Evolutionary conservation across 2,888 invertebrate species (phyloP), one percentile per base, ranked within the genome.

Genomic region (Pandemis heparana): DNA sequence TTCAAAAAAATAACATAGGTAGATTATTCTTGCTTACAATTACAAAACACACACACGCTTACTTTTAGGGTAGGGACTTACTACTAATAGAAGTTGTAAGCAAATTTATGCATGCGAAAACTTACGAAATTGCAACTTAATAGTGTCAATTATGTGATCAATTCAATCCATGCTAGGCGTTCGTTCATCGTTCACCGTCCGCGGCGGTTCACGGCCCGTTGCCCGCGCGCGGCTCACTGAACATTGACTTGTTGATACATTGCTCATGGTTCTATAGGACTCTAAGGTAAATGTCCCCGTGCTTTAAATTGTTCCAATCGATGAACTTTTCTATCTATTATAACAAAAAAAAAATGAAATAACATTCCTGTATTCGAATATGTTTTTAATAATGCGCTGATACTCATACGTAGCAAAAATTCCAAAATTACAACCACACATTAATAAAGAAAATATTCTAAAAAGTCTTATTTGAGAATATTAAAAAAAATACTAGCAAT

Each of bases 231-330:
- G 71, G 51, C 61, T 71, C 71, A 71, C 48, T 71, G 71, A 66
- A 51, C 66, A 71, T 71, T 71, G 71, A 71, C 71, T 71, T 71
- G 65, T 71, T 71, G 71, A 71, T 71, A 66, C 65, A 71, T 71
- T 71, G 71, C 51, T 66, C 65, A 51, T 66, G 66, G 66, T n/a
- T 70, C 70, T 66, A 32, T 65, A 65, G 38, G 65, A 60, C 66
- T 71, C 65, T 64, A 48, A 59, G 64, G 63, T 71, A 14, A 59
- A 59, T n/a, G 56, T 70, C 62, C n/a, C 32, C 64, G 64, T 48
- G 16, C 16, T 64, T 16, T n/a, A 59, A 56, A 56, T 56, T 56
- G 23, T 56, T 10, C 56, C 12, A 23, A 12, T 23, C 12, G 56
- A 12, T 23, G 23, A 4, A 12, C 9, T 56, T 56, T 53, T 23